Conservation (phyloP, 2,113 vertebrate species). For the Helogale parvula region DNA sequence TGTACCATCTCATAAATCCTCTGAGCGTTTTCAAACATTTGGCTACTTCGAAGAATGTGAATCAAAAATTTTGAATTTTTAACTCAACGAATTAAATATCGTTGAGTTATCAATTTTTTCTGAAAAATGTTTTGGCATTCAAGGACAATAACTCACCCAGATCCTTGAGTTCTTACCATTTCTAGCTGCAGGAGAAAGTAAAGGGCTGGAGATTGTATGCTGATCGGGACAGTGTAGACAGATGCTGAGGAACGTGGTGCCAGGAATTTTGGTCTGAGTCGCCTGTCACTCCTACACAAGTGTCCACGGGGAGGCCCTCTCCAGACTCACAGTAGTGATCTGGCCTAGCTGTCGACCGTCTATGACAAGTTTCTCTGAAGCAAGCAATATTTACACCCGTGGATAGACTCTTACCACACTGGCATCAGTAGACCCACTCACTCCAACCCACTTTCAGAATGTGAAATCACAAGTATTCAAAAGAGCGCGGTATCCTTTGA, state of each 20-base stretch:
- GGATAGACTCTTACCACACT: neutral
- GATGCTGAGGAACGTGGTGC: neutral
- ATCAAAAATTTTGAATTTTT: neutral
- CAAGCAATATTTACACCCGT: neutral
- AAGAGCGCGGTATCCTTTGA: neutral
- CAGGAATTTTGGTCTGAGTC: neutral
- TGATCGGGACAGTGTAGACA: neutral
- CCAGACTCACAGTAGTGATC: rapidly evolving
- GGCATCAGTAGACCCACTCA: neutral
- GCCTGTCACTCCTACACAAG: neutral
- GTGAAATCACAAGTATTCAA: neutral
- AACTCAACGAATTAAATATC: no score
- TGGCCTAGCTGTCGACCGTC: no score
- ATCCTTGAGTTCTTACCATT: neutral
- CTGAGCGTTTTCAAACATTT: neutral
- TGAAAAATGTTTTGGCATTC: neutral
- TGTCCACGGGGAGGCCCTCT: rapidly evolving
- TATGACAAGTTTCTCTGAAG: neutral
- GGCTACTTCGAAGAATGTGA: neutral
- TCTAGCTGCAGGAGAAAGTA: neutral
- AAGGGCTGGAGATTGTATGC: neutral
- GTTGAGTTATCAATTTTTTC: no score
- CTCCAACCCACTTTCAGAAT: neutral
- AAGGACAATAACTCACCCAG: neutral
- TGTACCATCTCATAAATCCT: neutral